Evolutionary conservation across 1,140 invertebrate genomes (phyloP), one percentile per base, ranked within the genome.

Genomic region (Archivesica marissinica): DNA sequence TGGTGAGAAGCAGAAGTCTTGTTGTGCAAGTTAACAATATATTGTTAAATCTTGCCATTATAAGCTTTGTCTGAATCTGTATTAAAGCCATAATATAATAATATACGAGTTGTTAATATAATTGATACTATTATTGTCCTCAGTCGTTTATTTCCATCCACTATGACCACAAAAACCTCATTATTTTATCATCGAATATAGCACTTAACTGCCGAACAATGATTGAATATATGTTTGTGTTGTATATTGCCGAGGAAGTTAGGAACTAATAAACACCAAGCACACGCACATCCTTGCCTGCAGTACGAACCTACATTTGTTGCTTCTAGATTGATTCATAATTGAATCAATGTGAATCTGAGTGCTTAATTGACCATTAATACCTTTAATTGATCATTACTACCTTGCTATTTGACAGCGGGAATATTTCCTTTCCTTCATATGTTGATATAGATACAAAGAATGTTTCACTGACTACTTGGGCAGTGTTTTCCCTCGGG

Each of bases 241-340:
- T 44, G 41, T 50, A 20, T 50, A 25, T 33, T 72, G 30, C 25
- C 59, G 23, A 64, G 13, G 41, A 50, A 20, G 54, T 59, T 77
- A 41, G 25, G 20, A 25, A 23, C 17, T 41, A 7, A 77, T 77
- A 77, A 77, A 77, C 59, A 56, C 52, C 75, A 77, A 44, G 59
- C 75, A 52, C 41, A 50, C 20, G 70, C 70, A n/a, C 44, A 74
- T 74, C 70, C 25, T n/a, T 38, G 15, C 4, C n/a, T 72, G 30
- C 41, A 41, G 3, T 30, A 23, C 28, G 23, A 47, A 75, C n/a
- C 23, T 72, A 75, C 70, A 75, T 83, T 74, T 75, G 68, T 70
- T 56, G 79, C 30, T 81, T 50, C 15, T 61, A 70, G 68, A 83
- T 83, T 83, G 70, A 83, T 83, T 74, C 59, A 83, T 83, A 83